phyloP scores from a whole-genome alignment of 2,113 vertebrate genomes.

The Polypterus bichir region DNA sequence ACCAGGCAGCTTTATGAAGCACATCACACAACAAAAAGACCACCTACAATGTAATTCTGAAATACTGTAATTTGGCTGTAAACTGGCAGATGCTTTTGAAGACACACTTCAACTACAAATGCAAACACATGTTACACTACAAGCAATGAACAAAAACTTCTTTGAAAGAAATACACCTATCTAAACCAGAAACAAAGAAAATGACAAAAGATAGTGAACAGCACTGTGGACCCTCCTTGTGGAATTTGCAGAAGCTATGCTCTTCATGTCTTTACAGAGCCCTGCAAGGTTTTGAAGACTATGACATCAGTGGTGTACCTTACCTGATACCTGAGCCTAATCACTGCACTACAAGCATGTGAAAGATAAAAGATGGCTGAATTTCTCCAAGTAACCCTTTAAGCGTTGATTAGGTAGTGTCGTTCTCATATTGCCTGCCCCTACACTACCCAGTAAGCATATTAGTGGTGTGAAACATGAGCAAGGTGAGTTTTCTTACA shows the following conservation, averaged over 20 bases:
- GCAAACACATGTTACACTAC: no score
- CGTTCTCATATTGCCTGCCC: slow-evolving; percentile 13
- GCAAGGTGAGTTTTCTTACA: slow-evolving; percentile 19
- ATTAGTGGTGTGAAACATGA: slow-evolving; percentile 15
- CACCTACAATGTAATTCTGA: background rate
- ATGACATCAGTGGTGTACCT: background rate
- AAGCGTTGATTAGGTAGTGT: slow-evolving; percentile 12
- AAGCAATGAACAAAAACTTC: no score
- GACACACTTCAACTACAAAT: background rate
- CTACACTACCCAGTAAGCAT: background rate
- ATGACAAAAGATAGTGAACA: no score
- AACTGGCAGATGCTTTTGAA: background rate
- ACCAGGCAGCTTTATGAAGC: background rate
- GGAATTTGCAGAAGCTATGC: background rate
- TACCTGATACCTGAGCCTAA: slow-evolving; percentile 8
- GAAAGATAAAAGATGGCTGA: background rate
- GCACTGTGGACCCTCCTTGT: no score
- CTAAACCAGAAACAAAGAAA: no score
- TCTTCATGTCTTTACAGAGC: background rate
- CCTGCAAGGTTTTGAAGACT: background rate
- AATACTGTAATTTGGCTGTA: background rate
- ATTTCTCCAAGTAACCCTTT: slow-evolving; percentile 16
- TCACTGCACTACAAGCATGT: background rate
- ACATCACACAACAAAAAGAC: background rate
- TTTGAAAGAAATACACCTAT: no score